These are phyloP conservation scores for Arnoldichthys spilopterus DNA, from an alignment of 2,797 vertebrate genomes.

Conservation along the genomic window DNA sequence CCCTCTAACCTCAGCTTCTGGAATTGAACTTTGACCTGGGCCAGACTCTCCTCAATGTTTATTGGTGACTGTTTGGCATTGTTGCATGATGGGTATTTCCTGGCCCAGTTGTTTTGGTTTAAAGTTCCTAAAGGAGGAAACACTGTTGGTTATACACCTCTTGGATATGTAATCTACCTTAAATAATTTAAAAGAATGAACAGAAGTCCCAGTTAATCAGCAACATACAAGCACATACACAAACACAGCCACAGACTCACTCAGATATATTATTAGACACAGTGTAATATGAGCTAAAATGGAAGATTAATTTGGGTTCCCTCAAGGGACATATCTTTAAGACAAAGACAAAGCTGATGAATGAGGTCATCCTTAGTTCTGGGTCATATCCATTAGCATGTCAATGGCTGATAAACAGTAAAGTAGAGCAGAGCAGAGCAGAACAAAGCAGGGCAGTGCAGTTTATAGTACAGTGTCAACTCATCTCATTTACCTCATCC, in stretches of 20 bases:
- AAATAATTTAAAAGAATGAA: neutral
- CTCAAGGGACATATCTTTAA: constrained; percentile 22
- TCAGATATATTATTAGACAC: constrained; percentile 31
- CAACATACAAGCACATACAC: neutral
- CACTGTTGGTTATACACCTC: constrained; percentile 4
- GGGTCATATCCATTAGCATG: constrained; percentile 53
- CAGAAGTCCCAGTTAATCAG: neutral
- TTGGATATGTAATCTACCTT: neutral
- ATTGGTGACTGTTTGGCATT: constrained; percentile 95
- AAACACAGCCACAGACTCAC: constrained; percentile 1
- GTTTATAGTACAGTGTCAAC: neutral
- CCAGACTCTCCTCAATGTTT: constrained; percentile 91
- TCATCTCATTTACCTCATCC: neutral
- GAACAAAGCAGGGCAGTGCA: constrained; percentile 15
- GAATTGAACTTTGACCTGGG: constrained; percentile 91
- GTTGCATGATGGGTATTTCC: constrained; percentile 93
- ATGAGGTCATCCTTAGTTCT: constrained; percentile 51
- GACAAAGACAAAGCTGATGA: constrained; percentile 38
- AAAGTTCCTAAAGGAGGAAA: constrained; percentile 81
- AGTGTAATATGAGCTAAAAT: constrained; percentile 23
- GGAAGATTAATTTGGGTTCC: constrained; percentile 36
- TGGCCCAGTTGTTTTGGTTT: constrained; percentile 95
- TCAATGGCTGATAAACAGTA: constrained; percentile 46
- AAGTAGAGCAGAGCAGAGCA: constrained; percentile 27
- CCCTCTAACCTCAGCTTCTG: constrained; percentile 89